Evolutionary conservation across 2,113 vertebrate genomes (phyloP), one percentile per base, ranked within the genome.

Genomic region (Macaca mulatta): DNA sequence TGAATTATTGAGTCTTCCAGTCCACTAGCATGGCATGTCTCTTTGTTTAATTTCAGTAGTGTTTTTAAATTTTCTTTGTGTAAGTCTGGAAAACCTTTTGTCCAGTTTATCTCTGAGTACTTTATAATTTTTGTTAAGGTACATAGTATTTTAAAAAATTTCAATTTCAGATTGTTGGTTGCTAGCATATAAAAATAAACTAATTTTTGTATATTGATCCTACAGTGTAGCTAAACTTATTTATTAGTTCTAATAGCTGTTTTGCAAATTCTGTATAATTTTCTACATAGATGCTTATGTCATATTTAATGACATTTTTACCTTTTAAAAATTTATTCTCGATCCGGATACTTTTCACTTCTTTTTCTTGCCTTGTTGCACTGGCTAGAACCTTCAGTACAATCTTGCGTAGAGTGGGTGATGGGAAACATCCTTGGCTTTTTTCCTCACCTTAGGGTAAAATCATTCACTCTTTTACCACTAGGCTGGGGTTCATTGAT

Each of bases 1-100:
- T 70, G 40, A 84, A 78, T 93, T 88, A 59, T 40, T 48, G n/a
- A 96, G 25, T 92, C n/a, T 96, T 87, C n/a, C 30, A 55, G 67
- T 38, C 50, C 43, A 40, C 69, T 85, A 93, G 89, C 12, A n/a
- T 74, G 52, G 45, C 52, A 10, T 25, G 13, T 77, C 57, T 89
- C 50, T 40, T 92, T 74, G 43, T 57, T 88, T 89, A 61, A 40
- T 77, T 45, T 43, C 52, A 52, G 35, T 23, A 70, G 2, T 72
- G 8, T 69, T 86, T 67, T 77, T 12, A 67, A n/a, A 22, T 50
- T 30, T 74, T 69, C 35, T 25, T 70, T 35, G 38, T 32, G 14
- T 77, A 78, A 70, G 11, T 40, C 17, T 83, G 38, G 16, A 80
- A 85, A 64, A 80, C 23, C 12, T 72, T 85, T 55, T 59, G 22